Evolutionary conservation across 2,113 vertebrate genomes (phyloP).

Genomic region (Salvelinus sp.): DNA sequence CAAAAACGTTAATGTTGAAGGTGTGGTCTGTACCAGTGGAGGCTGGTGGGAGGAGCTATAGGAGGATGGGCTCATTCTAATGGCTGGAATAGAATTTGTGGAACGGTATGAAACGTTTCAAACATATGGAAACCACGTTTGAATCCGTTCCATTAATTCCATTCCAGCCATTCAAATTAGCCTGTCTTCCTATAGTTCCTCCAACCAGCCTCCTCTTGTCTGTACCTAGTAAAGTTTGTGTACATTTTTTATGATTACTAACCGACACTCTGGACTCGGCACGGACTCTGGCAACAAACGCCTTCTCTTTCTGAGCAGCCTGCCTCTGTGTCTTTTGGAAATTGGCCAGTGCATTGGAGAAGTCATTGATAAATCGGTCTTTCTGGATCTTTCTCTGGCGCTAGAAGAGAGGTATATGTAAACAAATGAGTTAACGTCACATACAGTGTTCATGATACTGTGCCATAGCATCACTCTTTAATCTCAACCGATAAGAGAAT

Average conservation of each 20-base stretch:
- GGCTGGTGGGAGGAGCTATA: no score
- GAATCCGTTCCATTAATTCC: no score
- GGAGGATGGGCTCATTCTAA: no score
- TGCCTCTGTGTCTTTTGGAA: constrained; percentile 91
- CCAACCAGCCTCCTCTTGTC: background rate
- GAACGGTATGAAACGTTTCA: no score
- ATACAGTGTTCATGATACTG: background rate
- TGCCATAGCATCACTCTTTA: background rate
- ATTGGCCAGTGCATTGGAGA: constrained; percentile 84
- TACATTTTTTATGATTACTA: constrained; percentile 55
- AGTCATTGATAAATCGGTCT: constrained; percentile 90
- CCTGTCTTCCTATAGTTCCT: no score
- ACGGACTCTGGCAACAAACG: constrained; percentile 93
- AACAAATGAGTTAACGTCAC: background rate
- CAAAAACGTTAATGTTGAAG: no score
- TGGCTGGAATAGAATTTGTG: no score
- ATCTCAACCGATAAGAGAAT: no score
- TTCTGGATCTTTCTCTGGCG: constrained; percentile 94
- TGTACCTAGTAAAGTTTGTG: no score
- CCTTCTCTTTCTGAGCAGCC: constrained; percentile 90
- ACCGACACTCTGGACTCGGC: constrained; percentile 92
- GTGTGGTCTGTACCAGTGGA: no score
- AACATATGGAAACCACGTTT: no score
- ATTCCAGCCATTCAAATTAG: no score
- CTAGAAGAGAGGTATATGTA: constrained; percentile 55